Conservation (phyloP, 2,797 vertebrate genomes). For the Diplodus sargus region DNA sequence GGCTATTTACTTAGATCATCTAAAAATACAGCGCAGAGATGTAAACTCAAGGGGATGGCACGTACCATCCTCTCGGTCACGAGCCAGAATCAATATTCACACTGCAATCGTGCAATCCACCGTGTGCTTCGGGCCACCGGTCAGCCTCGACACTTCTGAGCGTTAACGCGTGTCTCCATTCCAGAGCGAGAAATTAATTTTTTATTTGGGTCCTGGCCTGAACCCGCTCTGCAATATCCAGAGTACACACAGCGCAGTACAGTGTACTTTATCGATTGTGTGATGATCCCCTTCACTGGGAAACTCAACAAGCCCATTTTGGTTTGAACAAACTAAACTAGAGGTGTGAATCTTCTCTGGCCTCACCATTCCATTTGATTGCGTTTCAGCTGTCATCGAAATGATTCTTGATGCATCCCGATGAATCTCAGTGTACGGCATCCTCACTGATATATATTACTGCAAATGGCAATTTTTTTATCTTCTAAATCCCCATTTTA, state of each 20-base stretch:
- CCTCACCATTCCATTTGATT: not conserved
- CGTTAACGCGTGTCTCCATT: conserved; percentile 9
- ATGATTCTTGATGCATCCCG: too few relatives aligned
- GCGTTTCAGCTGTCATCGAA: not conserved
- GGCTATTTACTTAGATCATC: conserved; percentile 1
- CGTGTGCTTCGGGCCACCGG: conserved; percentile 10
- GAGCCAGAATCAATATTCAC: conserved; percentile 27
- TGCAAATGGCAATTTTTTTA: too few relatives aligned
- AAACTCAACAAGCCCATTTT: not conserved
- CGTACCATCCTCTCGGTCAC: not conserved
- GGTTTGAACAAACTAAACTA: not conserved
- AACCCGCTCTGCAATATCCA: conserved; percentile 13
- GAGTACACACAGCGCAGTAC: not conserved
- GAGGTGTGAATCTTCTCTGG: too few relatives aligned
- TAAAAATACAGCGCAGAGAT: not conserved
- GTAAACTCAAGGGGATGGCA: not conserved
- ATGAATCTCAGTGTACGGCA: too few relatives aligned
- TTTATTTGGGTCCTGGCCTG: conserved; percentile 16
- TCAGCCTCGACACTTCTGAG: conserved; percentile 10
- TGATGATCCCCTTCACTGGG: conserved; percentile 12
- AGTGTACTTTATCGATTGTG: not conserved
- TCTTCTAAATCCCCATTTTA: too few relatives aligned
- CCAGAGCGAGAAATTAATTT: conserved; percentile 37
- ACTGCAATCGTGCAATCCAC: conserved; percentile 7
- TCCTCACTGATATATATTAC: too few relatives aligned